phyloP scores from a whole-genome alignment of 2,888 invertebrate genomes.

The Xestia rhomboidea region DNA sequence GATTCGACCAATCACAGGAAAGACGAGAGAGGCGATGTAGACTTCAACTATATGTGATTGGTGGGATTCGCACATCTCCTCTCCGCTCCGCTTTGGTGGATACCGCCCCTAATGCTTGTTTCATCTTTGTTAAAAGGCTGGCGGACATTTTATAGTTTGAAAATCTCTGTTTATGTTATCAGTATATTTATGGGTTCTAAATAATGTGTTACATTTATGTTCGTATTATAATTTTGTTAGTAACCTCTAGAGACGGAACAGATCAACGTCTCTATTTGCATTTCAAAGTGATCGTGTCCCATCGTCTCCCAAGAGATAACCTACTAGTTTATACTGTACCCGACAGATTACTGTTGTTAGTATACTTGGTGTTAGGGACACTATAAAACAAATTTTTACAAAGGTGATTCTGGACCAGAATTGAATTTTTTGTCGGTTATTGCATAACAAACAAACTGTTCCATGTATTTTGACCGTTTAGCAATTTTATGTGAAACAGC shows the following conservation, averaged over 20 bases:
- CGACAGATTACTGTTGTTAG: neutral
- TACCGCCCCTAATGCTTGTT: neutral
- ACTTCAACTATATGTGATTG: too few species aligned
- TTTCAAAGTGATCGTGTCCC: constrained; percentile 3
- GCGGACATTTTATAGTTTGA: neutral
- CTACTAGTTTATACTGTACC: constrained; percentile 3
- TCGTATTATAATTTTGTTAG: neutral
- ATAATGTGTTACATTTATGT: neutral
- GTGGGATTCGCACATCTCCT: too few species aligned
- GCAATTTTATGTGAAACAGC: neutral
- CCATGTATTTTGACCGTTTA: neutral
- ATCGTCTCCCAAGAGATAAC: constrained; percentile 1
- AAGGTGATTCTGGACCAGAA: neutral
- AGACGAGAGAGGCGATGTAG: too few species aligned
- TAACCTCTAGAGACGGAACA: neutral
- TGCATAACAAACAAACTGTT: neutral
- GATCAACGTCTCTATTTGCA: constrained; percentile 25
- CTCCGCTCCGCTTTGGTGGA: too few species aligned
- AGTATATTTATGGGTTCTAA: neutral
- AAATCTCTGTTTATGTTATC: neutral
- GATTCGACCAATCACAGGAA: too few species aligned
- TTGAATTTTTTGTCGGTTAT: neutral
- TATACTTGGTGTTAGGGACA: neutral
- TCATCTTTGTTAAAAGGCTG: neutral
- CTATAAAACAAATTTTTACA: neutral